Evolutionary conservation across 2,113 vertebrate genomes (phyloP), one percentile per base, ranked within the genome.

Genomic region (Mus pahari): DNA sequence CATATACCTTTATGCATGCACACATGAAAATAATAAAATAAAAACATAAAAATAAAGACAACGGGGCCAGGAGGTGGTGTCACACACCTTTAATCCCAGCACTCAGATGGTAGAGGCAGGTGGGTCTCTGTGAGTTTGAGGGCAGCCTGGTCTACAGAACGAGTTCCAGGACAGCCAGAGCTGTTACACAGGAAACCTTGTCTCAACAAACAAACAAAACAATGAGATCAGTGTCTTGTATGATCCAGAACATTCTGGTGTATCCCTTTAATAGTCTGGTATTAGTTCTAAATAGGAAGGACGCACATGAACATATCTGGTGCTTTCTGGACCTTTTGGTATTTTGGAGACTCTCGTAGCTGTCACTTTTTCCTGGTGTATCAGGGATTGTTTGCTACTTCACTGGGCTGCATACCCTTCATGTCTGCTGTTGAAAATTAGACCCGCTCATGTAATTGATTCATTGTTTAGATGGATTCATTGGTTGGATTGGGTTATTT

Each of bases 341-440:
- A 19, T 77, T 92, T 66, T 60, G 39, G 87, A 90, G 60, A 48
- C 16, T 45, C 12, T 3, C 31, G 55, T 60, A 17, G 62, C 31
- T 22, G 7, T 33, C 11, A 42, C 10, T 6, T 26, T 36, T 71
- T 81, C 79, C 91, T 12, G 36, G 19, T 31, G 55, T 17, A 4
- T 81, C 42, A 13, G 48, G 73, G 74, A 79, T 50, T 84, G 60
- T 94, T 93, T 91, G 36, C 28, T 79, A 45, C 81, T 90, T 82
- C 48, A 81, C n/a, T 89, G 70, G 79, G 55, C 45, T 66, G 33
- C 55, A 77, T 20, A 79, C 28, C 7, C 10, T 60, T 95, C 64
- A 5, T 71, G 73, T 93, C 66, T 71, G 1, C 83, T 71, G 89
- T 89, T 55, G 53, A 77, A 90, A 77, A 77, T 84, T 45, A 55